These are phyloP conservation scores for Mola mola DNA, from an alignment of 2,113 vertebrate species.

Conservation along the genomic window DNA sequence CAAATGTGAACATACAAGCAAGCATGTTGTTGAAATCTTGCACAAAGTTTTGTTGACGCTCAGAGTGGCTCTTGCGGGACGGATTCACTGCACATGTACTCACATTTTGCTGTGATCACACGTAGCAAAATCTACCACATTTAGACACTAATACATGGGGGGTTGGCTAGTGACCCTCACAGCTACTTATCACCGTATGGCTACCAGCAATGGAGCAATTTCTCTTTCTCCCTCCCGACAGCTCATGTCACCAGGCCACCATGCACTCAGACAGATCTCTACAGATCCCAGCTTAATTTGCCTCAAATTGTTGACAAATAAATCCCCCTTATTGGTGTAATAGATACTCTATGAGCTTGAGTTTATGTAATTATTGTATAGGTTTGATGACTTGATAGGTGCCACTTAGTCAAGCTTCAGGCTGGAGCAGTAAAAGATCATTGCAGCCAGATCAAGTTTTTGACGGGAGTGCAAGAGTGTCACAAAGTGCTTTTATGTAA, in stretches of 20 bases:
- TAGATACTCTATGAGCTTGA: neutral
- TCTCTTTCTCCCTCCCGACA: conserved; percentile 10
- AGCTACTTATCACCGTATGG: conserved; percentile 44
- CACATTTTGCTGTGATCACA: conserved; percentile 50
- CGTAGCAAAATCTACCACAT: conserved; percentile 34
- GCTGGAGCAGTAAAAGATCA: conserved; percentile 60
- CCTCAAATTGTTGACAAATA: conserved; percentile 28
- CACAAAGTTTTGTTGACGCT: conserved; percentile 55
- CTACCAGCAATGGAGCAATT: conserved; percentile 33
- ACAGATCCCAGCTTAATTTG: conserved; percentile 2
- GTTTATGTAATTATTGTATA: conserved; percentile 56
- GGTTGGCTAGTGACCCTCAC: conserved; percentile 45
- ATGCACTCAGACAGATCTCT: neutral
- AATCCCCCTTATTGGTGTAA: conserved; percentile 17
- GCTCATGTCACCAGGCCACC: conserved; percentile 8
- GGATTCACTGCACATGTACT: conserved; percentile 55
- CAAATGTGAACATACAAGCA: conserved; percentile 1
- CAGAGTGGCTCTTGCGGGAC: conserved; percentile 51
- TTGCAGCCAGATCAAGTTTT: conserved; percentile 62
- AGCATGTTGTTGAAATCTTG: conserved; percentile 22
- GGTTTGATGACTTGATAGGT: conserved; percentile 61
- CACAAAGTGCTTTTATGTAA: conserved; percentile 74
- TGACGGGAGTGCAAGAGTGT: conserved; percentile 44
- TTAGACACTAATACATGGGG: conserved; percentile 37
- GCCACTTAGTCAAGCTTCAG: conserved; percentile 52